phyloP scores from a whole-genome alignment of 1,140 invertebrate species.

The Eurosta solidaginis region DNA sequence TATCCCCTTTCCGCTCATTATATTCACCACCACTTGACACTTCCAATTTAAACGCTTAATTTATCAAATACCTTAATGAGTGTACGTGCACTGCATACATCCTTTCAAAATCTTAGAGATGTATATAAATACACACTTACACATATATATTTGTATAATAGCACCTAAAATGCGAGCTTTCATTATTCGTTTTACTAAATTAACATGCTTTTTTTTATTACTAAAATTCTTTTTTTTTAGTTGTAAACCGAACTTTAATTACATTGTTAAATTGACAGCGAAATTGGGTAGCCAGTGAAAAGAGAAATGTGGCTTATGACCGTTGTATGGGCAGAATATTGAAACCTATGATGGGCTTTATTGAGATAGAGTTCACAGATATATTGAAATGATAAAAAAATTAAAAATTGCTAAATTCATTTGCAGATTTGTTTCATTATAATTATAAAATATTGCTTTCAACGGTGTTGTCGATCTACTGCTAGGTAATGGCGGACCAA shows the following conservation, averaged over 20 bases:
- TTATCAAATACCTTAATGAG: conserved; percentile 55
- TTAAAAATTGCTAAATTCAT: too few species aligned
- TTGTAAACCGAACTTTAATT: conserved; percentile 42
- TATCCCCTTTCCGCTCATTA: conserved; percentile 34
- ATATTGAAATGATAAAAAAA: background rate
- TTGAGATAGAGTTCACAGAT: background rate
- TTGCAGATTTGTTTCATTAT: too few species aligned
- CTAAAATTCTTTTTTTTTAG: background rate
- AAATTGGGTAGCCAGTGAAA: conserved; percentile 44
- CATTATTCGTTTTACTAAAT: conserved; percentile 5
- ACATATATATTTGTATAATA: background rate
- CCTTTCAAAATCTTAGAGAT: conserved; percentile 38
- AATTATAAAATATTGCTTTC: too few species aligned
- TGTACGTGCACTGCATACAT: conserved; percentile 56
- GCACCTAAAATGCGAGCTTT: background rate
- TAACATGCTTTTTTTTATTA: background rate
- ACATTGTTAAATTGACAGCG: conserved; percentile 59
- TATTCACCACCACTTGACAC: background rate
- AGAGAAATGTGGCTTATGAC: conserved; percentile 51
- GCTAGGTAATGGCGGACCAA: too few species aligned
- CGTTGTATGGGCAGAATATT: background rate
- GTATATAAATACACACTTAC: background rate
- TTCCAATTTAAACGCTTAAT: conserved; percentile 46
- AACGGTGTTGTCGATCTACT: too few species aligned
- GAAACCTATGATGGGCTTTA: background rate